These are phyloP conservation scores for Epicauta chinensis DNA, from an alignment of 1,140 invertebrate species.

Conservation along the genomic window DNA sequence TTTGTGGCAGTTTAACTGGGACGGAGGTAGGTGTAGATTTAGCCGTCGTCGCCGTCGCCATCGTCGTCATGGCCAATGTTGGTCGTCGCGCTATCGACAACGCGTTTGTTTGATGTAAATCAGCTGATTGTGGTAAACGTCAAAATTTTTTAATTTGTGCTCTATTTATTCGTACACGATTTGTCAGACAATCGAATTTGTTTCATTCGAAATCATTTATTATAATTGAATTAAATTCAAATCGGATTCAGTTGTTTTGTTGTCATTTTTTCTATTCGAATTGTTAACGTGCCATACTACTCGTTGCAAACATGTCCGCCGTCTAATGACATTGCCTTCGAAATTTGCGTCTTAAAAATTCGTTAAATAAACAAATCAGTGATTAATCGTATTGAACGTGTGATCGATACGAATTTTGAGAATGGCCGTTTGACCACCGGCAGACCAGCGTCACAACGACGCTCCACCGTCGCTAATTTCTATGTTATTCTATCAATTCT, in stretches of 20 bases:
- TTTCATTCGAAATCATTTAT: neutral
- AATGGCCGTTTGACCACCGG: no score
- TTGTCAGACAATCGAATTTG: neutral
- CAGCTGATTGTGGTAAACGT: constrained; percentile 34
- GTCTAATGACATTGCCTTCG: constrained; percentile 21
- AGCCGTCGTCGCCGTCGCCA: neutral
- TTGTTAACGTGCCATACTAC: constrained; percentile 16
- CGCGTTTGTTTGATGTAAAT: constrained; percentile 30
- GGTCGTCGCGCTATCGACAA: constrained; percentile 12
- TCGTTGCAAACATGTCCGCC: constrained; percentile 25
- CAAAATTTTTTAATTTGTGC: constrained; percentile 6
- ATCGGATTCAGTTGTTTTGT: neutral
- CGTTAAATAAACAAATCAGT: no score
- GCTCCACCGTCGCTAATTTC: no score
- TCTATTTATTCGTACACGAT: constrained; percentile 5
- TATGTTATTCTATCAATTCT: no score
- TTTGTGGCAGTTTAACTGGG: constrained; percentile 36
- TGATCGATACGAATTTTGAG: no score
- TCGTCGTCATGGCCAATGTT: neutral
- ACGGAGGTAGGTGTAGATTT: neutral
- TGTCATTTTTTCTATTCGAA: neutral
- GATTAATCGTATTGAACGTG: no score
- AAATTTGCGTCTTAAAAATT: constrained; percentile 21
- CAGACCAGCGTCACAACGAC: no score
- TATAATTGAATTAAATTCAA: neutral